These are phyloP conservation scores for Ecdyonurus torrentis DNA, from an alignment of 2,888 invertebrate genomes.

Conservation along the genomic window DNA sequence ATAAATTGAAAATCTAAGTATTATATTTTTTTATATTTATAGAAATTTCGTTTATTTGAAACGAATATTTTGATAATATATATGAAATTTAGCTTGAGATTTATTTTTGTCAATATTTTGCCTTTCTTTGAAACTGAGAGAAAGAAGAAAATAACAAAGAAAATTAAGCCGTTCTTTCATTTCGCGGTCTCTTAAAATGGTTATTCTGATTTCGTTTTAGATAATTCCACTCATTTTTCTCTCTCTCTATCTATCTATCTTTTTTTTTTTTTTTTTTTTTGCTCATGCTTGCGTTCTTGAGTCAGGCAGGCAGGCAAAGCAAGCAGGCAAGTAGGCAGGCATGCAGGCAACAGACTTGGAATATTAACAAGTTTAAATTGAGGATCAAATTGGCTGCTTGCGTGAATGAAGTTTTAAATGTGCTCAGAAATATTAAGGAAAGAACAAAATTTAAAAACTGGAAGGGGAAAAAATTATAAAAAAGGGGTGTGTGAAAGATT, in stretches of 20 bases:
- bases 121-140: neutral
- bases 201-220: slow-evolving; percentile 7
- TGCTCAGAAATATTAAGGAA: neutral
- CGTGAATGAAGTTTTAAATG: neutral
- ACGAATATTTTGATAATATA: too few species aligned
- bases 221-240: too few species aligned
- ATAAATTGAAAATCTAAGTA: too few species aligned
- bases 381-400: slow-evolving; percentile 9
- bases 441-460: too few species aligned
- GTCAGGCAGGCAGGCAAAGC: too few species aligned
- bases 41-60: too few species aligned
- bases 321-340: neutral
- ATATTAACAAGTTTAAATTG: slow-evolving; percentile 9
- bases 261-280: neutral
- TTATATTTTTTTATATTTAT: too few species aligned
- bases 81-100: too few species aligned
- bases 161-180: neutral
- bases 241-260: too few species aligned
- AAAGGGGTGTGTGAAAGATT: too few species aligned
- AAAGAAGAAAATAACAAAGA: neutral
- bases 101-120: too few species aligned
- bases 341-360: neutral
- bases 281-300: neutral
- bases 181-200: slow-evolving; percentile 2
- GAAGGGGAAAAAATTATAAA: too few species aligned